Base-by-base conservation (phyloP, 2,888 invertebrate species). In the Caradrina kadenii region DNA sequence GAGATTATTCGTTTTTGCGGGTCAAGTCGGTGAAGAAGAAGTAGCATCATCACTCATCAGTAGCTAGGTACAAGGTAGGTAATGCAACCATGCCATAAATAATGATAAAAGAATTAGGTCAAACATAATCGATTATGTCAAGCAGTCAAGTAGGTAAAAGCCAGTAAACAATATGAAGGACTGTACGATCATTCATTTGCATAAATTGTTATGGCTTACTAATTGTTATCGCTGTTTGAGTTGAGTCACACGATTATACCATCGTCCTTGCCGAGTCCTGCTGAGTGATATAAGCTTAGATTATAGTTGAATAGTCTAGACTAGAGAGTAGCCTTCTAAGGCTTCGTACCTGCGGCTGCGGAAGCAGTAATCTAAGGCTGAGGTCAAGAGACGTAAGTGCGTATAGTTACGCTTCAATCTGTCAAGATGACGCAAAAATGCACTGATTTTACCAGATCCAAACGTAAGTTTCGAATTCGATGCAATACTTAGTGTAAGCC, bases 121-220 rank as follows among this genome's bases (percentile, higher is more conserved):
- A 21, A 45, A 54, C 21, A 49, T 50, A 66, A 59, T 53, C 35
- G 22, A 63, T 56, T 42, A 53, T 19, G 54, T 55, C 48, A 53
- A 63, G 39, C 39, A 39, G 39, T 13, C 11, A 39, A 10, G 73
- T 67, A 17, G 45, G 73, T 67, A 73, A 63, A 63, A 60, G 7
- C 35, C 45, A n/a, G 56, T 76, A 17, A 76, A 49, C 50, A 48
- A 22, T 62, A 2, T 17, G 31, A 66, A 62, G 21, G 11, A 53
- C 15, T 79, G 42, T 45, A 74, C 35, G 52, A 74, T 26, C 22
- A 10, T 64, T 48, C 3, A 62, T 79, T 79, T 53, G n/a, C 75
- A 66, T 74, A 79, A 65, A 42, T 39, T 66, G 13, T 66, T 60
- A 56, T 42, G 48, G 50, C 60, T 78, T 31, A 56, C 21, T 61